A percentile compares a stretch with the other conserved stretches of the same genome.
These are phyloP conservation scores for Tribolium madens DNA, from an alignment of 1,140 invertebrate genomes.

Conservation along the genomic window DNA sequence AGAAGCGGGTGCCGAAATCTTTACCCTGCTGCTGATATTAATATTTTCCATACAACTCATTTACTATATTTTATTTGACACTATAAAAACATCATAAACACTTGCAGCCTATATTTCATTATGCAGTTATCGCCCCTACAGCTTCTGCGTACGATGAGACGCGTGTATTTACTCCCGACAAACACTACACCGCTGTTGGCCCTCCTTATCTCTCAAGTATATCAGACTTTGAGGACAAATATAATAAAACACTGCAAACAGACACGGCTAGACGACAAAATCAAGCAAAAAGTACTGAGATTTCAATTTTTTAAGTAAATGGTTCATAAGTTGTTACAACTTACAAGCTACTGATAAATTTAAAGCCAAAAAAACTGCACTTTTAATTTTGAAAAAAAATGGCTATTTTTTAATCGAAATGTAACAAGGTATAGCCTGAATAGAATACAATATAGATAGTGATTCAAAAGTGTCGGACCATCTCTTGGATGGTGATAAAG, in stretches of 20 bases:
- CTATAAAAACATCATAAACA: slow-evolving; percentile 60
- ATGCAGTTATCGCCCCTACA: slow-evolving; percentile 54
- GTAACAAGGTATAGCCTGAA: no score
- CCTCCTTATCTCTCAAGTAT: slow-evolving; percentile 34
- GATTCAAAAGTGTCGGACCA: no score
- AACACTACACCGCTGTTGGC: slow-evolving; percentile 24
- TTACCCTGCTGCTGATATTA: slow-evolving; percentile 23
- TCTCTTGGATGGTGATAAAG: no score
- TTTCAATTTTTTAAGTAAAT: no score
- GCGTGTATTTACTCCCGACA: slow-evolving; percentile 46
- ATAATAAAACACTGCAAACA: not conserved
- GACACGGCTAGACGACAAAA: no score
- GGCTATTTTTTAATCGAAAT: no score
- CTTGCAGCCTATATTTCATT: slow-evolving; percentile 59
- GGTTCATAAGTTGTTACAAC: no score
- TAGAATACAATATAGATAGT: no score
- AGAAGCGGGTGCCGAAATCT: slow-evolving; percentile 1
- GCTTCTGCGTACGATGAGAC: slow-evolving; percentile 41
- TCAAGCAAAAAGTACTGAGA: no score
- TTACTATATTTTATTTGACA: slow-evolving; percentile 60
- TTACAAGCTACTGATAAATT: no score
- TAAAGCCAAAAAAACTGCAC: no score
- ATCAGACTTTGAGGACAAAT: not conserved
- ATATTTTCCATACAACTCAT: slow-evolving; percentile 46
- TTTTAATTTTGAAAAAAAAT: no score